Percentiles rank a stretch among this genome's conserved stretches.
Conservation (phyloP, 2,888 invertebrate species). For the Steromphala cineraria region DNA sequence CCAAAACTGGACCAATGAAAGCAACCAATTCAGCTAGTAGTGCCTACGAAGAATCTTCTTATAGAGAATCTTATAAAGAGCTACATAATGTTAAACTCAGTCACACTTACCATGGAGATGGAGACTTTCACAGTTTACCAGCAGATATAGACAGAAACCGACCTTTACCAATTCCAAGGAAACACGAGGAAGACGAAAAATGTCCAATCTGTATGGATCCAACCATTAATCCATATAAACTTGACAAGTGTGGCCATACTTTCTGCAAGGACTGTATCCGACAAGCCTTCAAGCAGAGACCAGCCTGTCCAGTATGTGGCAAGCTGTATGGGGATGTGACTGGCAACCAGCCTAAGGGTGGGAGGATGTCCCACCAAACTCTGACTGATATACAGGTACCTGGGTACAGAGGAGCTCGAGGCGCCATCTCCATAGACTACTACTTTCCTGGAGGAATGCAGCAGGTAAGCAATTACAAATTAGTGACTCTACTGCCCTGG, state of each 20-base stretch:
- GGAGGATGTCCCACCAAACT: constrained; percentile 30
- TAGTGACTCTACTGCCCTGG: background rate
- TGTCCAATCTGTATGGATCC: constrained; percentile 55
- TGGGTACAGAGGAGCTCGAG: constrained; percentile 33
- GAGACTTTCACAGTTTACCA: background rate
- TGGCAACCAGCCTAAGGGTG: constrained; percentile 47
- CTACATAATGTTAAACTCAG: background rate
- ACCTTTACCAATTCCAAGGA: no score
- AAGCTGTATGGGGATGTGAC: constrained; percentile 39
- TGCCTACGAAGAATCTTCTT: no score
- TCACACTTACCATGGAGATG: background rate
- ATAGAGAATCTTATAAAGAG: no score
- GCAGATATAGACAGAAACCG: background rate
- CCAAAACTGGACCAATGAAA: background rate
- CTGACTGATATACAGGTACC: constrained; percentile 25
- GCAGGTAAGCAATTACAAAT: no score
- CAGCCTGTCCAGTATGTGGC: constrained; percentile 76
- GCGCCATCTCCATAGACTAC: constrained; percentile 45
- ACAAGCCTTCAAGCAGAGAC: constrained; percentile 33
- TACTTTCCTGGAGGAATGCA: constrained; percentile 53
- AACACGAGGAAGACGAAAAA: background rate
- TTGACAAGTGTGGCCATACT: constrained; percentile 43
- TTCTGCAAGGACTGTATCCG: constrained; percentile 41
- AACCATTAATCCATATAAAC: constrained; percentile 40
- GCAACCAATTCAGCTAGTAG: background rate